Evolutionary conservation across 2,797 vertebrate species (phyloP), one percentile per base, ranked within the genome.

Genomic region (Delichon dasypus): DNA sequence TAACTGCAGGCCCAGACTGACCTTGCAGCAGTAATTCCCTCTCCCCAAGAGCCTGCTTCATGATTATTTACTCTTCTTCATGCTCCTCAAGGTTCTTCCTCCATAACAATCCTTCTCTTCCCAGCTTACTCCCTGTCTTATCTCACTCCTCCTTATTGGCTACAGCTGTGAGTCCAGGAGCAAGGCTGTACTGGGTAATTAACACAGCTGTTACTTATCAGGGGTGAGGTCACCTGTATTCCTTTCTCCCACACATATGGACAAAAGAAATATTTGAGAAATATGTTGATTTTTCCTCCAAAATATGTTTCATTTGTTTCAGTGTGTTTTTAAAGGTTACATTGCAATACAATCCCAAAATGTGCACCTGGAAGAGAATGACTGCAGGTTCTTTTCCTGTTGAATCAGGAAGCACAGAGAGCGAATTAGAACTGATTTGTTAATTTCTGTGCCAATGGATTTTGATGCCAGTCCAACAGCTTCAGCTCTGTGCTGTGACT

Each of bases 351-450:
- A 34, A 11, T 75, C 58, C 22, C 32, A 16, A 67, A 78, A 71
- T 10, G 7, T 64, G 19, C 50, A 23, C 13, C 34, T 54, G 34
- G 50, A 45, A 23, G 62, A 48, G 27, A 51, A 53, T 30, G 21
- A 32, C 40, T 81, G 84, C 0, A 8, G 4, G 21, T 79, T 79
- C 32, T 60, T 84, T 67, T 74, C 51, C 74, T 20, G 17, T 48
- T 13, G 25, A 26, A 22, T 67, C 29, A 32, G 42, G 45, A 76
- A 45, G 36, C 29, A 54, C 19, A 34, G 9, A 17, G n/a, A 29
- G 3, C 0, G 0, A 11, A 57, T 77, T 38, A 58, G 7, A n/a
- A 12, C 38, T 70, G 34, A 42, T 77, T 40, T 18, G 34, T 0
- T 54, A 2, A 5, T 80, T 91, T 82, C 26, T 81, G 11, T 61